Evolutionary conservation across 2,888 invertebrate species (phyloP), one percentile per base, ranked within the genome.

Genomic region (Cremastobaeus sp.): DNA sequence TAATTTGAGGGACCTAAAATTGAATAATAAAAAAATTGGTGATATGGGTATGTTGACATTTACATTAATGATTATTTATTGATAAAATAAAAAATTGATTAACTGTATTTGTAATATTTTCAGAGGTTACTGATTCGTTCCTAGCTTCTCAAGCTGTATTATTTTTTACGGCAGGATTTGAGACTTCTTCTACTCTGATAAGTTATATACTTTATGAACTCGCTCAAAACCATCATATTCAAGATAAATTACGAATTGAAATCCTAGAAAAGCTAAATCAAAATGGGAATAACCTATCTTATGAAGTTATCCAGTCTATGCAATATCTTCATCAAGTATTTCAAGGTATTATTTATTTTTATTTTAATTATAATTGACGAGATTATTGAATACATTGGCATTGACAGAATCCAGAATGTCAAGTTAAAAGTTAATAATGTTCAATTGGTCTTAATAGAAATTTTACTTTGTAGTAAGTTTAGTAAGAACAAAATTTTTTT

Each of bases 101-200:
- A 6, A 32, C 11, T 6, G 25, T 8, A 25, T 32, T 3, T 18
- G 21, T 45, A 8, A 8, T 14, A 12, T 37, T 68, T 37, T 37
- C 73, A 86, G 86, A 83, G 32, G 76, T 88, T 11, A 85, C 85
- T 0, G 85, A 88, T 69, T 74, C 76, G 1, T 71, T 85, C 4
- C 77, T 88, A 8, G 84, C 86, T 4, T 86, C 89, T 1, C 88
- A 89, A 57, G 84, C 87, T 0, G 86, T 89, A 25, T 83, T 88
- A 6, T 89, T 89, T 74, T 88, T 89, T 60, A 28, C 88, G 21
- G 89, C 88, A 28, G 89, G 89, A 5, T 89, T 88, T 70, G 89
- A 89, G 75, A 89, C 89, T 0, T 89, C 89, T 0, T 87, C 89
- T 0, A 82, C 87, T 0, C 85, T 88, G 0, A 82, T 89, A 37